Percentiles rank a stretch among this genome's conserved stretches.
Conservation (phyloP, 1,140 invertebrate species). For the Papilio machaon region DNA sequence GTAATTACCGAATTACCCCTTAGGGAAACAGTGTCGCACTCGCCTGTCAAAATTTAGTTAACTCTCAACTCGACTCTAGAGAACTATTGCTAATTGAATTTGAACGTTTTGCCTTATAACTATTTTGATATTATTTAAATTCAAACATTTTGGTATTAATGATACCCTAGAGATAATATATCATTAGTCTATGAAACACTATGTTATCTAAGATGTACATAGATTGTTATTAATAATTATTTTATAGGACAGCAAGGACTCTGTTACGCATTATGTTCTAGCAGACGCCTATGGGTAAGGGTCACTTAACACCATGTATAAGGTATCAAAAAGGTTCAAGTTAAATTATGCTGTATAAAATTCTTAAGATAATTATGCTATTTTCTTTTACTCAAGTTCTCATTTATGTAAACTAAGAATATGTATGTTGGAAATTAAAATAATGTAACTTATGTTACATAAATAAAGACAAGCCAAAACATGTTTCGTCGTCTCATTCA, state of each 20-base stretch:
- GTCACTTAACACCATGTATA: too few species aligned
- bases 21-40: slow-evolving; percentile 9
- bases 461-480: slow-evolving; percentile 17
- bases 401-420: background rate
- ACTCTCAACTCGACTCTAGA: slow-evolving; percentile 21
- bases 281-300: too few species aligned
- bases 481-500: slow-evolving; percentile 25
- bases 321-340: too few species aligned
- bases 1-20: too few species aligned
- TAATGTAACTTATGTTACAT: slow-evolving; percentile 11
- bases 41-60: slow-evolving; percentile 25
- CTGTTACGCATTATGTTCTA: too few species aligned
- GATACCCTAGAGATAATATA: background rate
- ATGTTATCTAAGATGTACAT: too few species aligned
- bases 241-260: too few species aligned
- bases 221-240: too few species aligned
- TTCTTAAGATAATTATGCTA: background rate
- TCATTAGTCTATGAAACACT: background rate
- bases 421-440: slow-evolving; percentile 10
- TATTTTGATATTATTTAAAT: slow-evolving; percentile 22
- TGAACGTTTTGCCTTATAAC: slow-evolving; percentile 4
- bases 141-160: background rate
- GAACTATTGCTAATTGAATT: slow-evolving; percentile 21
- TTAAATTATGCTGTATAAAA: too few species aligned
- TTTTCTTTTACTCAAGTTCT: background rate